phyloP scores from a whole-genome alignment of 2,113 vertebrate genomes.

The Madoqua kirkii region DNA sequence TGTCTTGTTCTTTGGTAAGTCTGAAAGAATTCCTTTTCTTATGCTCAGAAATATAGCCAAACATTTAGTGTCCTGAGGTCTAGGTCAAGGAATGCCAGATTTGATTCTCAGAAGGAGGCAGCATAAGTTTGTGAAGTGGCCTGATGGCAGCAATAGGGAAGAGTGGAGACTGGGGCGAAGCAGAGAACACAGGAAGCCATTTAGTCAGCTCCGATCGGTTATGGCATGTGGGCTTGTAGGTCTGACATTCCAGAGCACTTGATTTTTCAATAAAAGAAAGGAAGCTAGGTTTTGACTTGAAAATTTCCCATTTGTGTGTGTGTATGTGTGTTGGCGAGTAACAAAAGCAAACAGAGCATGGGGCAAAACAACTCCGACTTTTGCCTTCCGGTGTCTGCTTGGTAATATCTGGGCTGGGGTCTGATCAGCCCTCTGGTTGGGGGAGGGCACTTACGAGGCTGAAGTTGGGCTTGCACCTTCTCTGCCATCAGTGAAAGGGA shows the following conservation, averaged over 20 bases:
- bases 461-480: too few relatives aligned
- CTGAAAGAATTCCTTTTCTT: not conserved
- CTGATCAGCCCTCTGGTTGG: not conserved
- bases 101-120: not conserved
- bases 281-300: not conserved
- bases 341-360: not conserved
- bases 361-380: not conserved
- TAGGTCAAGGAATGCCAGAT: not conserved
- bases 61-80: not conserved
- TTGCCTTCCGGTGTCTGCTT: not conserved
- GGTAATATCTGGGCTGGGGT: not conserved
- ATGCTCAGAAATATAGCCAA: not conserved
- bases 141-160: not conserved
- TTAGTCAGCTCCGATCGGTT: not conserved
- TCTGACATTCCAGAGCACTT: not conserved
- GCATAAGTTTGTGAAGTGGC: not conserved
- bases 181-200: not conserved
- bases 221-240: not conserved
- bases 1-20: not conserved
- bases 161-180: not conserved
- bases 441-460: not conserved
- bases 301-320: not conserved
- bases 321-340: not conserved
- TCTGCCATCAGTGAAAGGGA: accelerated
- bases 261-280: not conserved